Percentiles rank a stretch among this genome's conserved stretches.
These are phyloP conservation scores for Phrynosoma platyrhinos DNA, from an alignment of 2,113 vertebrate genomes.

Conservation along the genomic window DNA sequence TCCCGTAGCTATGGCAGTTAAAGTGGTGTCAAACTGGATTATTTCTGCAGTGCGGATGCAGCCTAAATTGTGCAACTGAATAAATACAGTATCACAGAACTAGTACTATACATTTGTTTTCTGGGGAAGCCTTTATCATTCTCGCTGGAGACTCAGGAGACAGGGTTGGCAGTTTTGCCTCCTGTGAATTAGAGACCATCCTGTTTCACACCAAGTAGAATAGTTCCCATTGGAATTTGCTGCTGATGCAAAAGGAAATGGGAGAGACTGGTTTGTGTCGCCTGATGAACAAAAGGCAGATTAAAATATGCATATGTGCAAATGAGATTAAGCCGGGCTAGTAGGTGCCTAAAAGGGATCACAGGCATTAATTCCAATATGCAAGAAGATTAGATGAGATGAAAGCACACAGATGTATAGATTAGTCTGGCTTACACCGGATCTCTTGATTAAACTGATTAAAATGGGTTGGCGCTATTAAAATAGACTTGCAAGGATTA, in stretches of 20 bases:
- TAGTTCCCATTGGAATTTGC: not conserved
- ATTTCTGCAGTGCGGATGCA: too few species aligned
- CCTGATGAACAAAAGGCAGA: conserved; percentile 23
- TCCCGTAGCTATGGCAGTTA: too few species aligned
- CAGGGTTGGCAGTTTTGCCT: too few species aligned
- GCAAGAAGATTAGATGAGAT: conserved; percentile 32
- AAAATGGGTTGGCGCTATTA: not conserved
- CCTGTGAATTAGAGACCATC: not conserved
- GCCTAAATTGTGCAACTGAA: too few species aligned
- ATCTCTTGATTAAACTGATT: conserved; percentile 32
- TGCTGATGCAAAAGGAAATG: not conserved
- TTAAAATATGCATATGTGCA: conserved; percentile 37
- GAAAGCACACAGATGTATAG: conserved; percentile 28
- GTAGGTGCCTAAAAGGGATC: conserved; percentile 27
- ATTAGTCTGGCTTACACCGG: conserved; percentile 10
- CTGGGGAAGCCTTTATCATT: too few species aligned
- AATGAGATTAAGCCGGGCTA: conserved; percentile 27
- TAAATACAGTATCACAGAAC: too few species aligned
- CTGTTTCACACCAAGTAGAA: not conserved
- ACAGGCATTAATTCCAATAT: conserved; percentile 26
- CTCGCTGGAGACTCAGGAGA: not conserved
- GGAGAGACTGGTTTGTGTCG: not conserved
- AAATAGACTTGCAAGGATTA: not conserved
- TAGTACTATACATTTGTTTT: too few species aligned
- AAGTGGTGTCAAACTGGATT: too few species aligned